Evolutionary conservation across 2,797 vertebrate species (phyloP).

Genomic region (Benthosema pterotum): DNA sequence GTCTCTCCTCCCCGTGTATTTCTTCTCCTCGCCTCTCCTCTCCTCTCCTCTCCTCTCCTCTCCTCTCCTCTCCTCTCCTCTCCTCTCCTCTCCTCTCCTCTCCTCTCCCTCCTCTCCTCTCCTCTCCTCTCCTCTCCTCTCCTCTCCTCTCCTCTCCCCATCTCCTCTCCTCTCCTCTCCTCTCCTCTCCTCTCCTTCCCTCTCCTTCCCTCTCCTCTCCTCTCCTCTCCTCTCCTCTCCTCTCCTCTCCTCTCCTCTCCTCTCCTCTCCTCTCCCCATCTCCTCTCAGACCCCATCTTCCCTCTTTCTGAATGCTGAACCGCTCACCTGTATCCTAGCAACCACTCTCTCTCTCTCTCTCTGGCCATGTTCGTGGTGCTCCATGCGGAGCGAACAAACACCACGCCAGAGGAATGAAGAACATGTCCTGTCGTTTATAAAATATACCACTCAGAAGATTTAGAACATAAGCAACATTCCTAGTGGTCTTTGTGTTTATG

Average conservation of each 20-base stretch:
- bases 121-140: not conserved
- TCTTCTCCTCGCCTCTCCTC: not conserved
- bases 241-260: conserved; percentile 36
- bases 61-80: conserved; percentile 22
- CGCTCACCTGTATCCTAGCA: conserved; percentile 87
- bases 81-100: conserved; percentile 43
- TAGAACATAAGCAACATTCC: no score
- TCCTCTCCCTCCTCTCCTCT: conserved; percentile 16
- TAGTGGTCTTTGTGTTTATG: no score
- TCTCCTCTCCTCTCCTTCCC: conserved; percentile 22
- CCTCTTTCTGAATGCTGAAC: conserved; percentile 76
- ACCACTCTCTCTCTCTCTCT: conserved; percentile 64
- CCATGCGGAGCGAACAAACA: conserved; percentile 74
- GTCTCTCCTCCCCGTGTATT: no score
- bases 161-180: not conserved
- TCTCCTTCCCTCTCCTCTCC: conserved; percentile 48
- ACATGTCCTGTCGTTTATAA: conserved; percentile 70
- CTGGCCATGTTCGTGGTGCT: conserved; percentile 62
- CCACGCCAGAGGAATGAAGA: conserved; percentile 73
- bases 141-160: not conserved
- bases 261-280: conserved; percentile 54
- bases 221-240: conserved; percentile 55
- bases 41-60: not conserved
- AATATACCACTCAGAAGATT: no score
- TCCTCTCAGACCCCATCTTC: conserved; percentile 61